These are phyloP conservation scores for Malurus alboscapulatus DNA, from an alignment of 2,113 vertebrate genomes.

Conservation along the genomic window DNA sequence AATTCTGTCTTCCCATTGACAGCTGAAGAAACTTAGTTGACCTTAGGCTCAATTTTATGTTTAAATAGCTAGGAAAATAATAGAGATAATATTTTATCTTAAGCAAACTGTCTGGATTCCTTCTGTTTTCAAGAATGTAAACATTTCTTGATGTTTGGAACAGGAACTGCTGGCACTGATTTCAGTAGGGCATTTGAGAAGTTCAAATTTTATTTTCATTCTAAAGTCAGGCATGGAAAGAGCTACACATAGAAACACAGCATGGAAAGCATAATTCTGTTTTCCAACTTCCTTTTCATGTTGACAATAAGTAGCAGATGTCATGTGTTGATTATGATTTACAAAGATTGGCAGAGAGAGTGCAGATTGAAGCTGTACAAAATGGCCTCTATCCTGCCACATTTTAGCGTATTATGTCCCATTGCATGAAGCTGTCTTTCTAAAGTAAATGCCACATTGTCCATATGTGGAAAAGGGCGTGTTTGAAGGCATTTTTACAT, in stretches of 20 bases:
- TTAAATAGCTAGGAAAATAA: not conserved
- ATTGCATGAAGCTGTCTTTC: not conserved
- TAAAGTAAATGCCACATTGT: not conserved
- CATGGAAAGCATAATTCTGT: not conserved
- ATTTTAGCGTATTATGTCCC: not conserved
- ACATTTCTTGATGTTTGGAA: not conserved
- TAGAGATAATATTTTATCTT: not conserved
- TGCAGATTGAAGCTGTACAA: not conserved
- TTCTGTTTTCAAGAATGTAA: not conserved
- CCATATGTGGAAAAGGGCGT: not conserved
- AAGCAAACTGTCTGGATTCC: not conserved
- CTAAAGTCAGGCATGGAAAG: not conserved
- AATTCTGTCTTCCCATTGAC: not conserved
- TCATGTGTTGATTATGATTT: conserved; percentile 17
- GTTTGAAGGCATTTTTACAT: not conserved
- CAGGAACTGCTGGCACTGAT: not conserved
- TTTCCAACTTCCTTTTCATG: conserved; percentile 1
- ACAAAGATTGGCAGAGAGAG: not conserved
- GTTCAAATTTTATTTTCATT: not conserved
- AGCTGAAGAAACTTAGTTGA: not conserved
- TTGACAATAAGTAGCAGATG: conserved; percentile 21
- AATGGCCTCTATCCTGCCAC: not conserved
- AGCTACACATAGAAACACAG: not conserved
- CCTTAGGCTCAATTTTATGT: not conserved
- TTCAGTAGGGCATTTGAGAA: not conserved